Evolutionary conservation across 2,113 vertebrate genomes (phyloP), one percentile per base, ranked within the genome.

Genomic region (Neogobius melanostomus): DNA sequence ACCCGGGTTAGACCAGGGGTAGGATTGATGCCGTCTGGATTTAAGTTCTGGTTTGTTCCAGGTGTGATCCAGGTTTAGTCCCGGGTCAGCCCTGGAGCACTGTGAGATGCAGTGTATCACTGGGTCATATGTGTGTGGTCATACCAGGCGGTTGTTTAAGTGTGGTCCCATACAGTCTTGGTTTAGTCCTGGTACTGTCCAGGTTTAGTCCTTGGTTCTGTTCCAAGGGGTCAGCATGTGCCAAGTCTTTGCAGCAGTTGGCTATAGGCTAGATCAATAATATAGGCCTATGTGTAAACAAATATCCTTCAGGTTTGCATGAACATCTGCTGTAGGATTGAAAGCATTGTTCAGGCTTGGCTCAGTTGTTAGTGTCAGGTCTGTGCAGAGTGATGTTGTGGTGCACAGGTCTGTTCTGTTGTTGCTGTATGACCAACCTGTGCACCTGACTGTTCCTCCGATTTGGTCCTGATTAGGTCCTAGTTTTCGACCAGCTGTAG

Each of bases 141-240:
- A 56, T 28, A 56, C 43, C 56, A 42, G 6, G 28, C 56, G 43
- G 56, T 42, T 42, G 28, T 15, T n/a, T 15, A 14, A 14, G 49
- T 51, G 11, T 61, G 7, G 15, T 45, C 59, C 14, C 14, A n/a
- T 14, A 6, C 14, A 61, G 49, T 8, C 59, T 42, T 44, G 42
- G 15, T 61, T 61, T 45, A 61, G 42, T n/a, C 42, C 15, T n/a
- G 59, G 42, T 44, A 44, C 14, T 44, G 42, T n/a, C 59, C 59
- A 44, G 59, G 14, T 61, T 61, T 45, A 44, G 59, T 61, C 59
- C 59, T 11, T 59, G 56, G 56, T 59, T 59, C 56, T 42, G 56
- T 36, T 59, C 56, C 56, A 59, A 56, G 53, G 46, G 56, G 21
- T 59, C 56, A 59, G 56, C 56, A 56, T 56, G 53, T 56, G 53